Conservation (phyloP, 2,888 invertebrate genomes). For the Heteropelma amictum region DNA sequence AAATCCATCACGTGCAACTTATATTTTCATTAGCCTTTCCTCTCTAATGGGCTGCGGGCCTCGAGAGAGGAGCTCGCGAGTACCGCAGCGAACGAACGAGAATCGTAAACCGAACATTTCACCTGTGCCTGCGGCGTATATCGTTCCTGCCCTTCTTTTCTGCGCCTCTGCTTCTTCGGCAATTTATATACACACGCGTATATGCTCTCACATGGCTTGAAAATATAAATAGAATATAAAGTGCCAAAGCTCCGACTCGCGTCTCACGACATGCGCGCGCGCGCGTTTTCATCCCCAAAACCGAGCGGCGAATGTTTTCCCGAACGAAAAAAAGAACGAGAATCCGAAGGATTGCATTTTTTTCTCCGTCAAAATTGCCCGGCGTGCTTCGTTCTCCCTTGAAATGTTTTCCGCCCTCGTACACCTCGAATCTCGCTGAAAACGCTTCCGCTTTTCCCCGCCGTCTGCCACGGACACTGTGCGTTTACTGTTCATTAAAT, state of each 20-base stretch:
- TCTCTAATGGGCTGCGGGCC: slow-evolving; percentile 57
- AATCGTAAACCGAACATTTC: slow-evolving; percentile 58
- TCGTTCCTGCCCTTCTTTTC: slow-evolving; percentile 47
- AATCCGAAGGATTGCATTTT: too few species aligned
- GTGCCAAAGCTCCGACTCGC: background rate
- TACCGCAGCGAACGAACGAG: slow-evolving; percentile 45
- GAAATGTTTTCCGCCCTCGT: too few species aligned
- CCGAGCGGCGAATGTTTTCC: background rate
- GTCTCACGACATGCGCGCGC: background rate
- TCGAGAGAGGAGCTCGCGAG: slow-evolving; percentile 49
- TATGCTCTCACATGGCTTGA: background rate
- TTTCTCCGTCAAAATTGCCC: too few species aligned
- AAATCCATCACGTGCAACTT: slow-evolving; percentile 74
- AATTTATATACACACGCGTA: background rate
- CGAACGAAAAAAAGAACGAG: background rate
- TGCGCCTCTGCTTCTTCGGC: slow-evolving; percentile 28
- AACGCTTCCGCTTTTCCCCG: slow-evolving; percentile 11
- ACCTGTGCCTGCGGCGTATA: slow-evolving; percentile 60
- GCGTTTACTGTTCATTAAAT: slow-evolving; percentile 76
- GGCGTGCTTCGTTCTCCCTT: too few species aligned
- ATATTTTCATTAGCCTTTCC: slow-evolving; percentile 77
- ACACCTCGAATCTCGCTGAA: slow-evolving; percentile 13
- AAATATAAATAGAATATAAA: background rate
- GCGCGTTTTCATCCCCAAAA: background rate
- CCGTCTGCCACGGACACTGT: slow-evolving; percentile 66